Conservation (phyloP, 2,113 vertebrate species). For the Spizaetus ornatus region DNA sequence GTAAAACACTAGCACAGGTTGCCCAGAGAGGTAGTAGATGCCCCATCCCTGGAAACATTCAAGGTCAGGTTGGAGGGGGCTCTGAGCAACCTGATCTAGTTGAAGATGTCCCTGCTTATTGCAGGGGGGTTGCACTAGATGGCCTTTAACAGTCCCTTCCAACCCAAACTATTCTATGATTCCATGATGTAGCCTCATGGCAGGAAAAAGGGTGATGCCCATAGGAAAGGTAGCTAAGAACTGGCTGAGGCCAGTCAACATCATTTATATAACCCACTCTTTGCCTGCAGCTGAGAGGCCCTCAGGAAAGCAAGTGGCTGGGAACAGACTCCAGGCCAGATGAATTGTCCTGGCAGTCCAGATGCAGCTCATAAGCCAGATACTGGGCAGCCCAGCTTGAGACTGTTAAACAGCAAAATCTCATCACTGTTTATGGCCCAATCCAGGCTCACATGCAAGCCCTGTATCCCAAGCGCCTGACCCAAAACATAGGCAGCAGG, state of each 20-base stretch:
- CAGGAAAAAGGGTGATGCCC: neutral
- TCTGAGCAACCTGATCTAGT: neutral
- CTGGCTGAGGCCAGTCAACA: neutral
- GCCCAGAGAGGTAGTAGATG: too few relatives aligned
- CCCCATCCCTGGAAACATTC: neutral
- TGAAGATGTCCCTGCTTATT: neutral
- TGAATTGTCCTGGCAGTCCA: neutral
- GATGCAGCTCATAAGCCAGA: neutral
- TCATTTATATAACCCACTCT: neutral
- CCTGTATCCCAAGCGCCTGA: neutral
- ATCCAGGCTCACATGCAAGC: neutral
- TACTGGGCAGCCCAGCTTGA: neutral
- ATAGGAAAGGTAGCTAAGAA: neutral
- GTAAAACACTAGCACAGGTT: neutral
- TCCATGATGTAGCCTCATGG: accelerated
- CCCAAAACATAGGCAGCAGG: neutral
- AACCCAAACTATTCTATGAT: neutral
- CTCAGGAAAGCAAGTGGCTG: neutral
- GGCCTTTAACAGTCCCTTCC: neutral
- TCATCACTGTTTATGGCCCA: neutral
- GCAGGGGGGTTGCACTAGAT: neutral
- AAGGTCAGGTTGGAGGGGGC: accelerated
- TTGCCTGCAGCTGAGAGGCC: accelerated
- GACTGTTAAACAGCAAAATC: neutral
- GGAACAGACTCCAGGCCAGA: neutral